Evolutionary conservation across 2,113 vertebrate genomes (phyloP).

Genomic region (Spheniscus mendiculus): DNA sequence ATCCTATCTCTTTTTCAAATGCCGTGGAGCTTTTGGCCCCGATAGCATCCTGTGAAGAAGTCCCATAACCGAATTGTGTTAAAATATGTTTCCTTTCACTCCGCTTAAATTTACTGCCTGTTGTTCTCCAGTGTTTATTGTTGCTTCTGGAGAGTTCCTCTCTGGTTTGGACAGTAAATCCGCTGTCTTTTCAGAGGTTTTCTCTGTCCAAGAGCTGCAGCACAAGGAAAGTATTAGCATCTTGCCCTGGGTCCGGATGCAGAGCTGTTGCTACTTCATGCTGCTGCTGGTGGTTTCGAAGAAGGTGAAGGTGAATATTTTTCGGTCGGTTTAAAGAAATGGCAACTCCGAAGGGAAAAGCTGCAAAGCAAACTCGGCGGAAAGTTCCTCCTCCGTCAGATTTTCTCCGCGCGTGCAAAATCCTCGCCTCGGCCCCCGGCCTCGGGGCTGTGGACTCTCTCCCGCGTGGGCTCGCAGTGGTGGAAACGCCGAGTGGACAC

Average conservation of each 20-base stretch:
- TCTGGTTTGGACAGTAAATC: slow-evolving; percentile 41
- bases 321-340: background rate
- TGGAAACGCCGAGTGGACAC: accelerated
- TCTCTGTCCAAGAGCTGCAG: slow-evolving; percentile 31
- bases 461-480: background rate
- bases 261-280: background rate
- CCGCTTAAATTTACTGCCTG: background rate
- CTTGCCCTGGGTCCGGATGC: background rate
- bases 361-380: accelerated
- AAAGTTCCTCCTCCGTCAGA: background rate
- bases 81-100: slow-evolving; percentile 42
- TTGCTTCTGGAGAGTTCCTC: slow-evolving; percentile 54
- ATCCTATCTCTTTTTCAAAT: background rate
- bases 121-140: slow-evolving; percentile 38
- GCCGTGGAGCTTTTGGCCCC: background rate
- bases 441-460: background rate
- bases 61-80: background rate
- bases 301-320: background rate
- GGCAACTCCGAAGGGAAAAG: background rate
- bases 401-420: accelerated
- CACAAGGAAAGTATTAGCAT: slow-evolving; percentile 35
- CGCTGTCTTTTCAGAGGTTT: background rate
- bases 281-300: background rate
- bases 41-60: background rate
- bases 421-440: accelerated